Base-by-base conservation (phyloP, 2,113 vertebrate genomes). In the Heterotis niloticus region DNA sequence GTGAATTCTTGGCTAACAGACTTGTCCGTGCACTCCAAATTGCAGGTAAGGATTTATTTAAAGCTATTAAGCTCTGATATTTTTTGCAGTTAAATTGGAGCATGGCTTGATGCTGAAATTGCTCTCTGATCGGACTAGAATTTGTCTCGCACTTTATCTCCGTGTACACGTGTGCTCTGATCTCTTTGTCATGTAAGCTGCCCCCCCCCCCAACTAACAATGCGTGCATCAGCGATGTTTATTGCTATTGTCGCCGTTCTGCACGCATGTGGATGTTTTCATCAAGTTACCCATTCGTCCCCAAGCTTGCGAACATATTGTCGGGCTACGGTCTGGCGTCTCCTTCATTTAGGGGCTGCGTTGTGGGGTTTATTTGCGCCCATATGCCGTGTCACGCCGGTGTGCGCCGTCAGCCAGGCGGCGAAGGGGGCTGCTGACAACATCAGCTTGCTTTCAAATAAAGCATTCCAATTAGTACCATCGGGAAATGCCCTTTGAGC, bases 401-500 rank as follows among this genome's bases (percentile, higher is more conserved):
- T 52, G 29, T 34, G 65, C 24, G 23, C 34, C 59, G 77, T 59
- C 77, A 69, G 11, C 52, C 66, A 70, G 65, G 26, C 65, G n/a
- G 66, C 16, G 75, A 78, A 26, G 26, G 56, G 66, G 60, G 67
- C 28, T 66, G 67, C 67, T 71, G 67, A 78, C 65, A 70, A 66
- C 77, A 78, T 67, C 77, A 78, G 54, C 77, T 78, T 78, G 24
- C 77, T 71, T 78, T 78, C 66, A 78, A 78, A 78, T 78, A 70
- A 78, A 78, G 54, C 56, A 10, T 70, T 78, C 66, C 77, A 78
- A 78, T 78, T 78, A 78, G 77, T 56, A 7, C 56, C 17, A 28
- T 62, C 77, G 62, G 67, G 70, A 60, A 69, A 70, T 78, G 66
- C 77, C 34, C 54, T 29, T 71, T n/a, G 18, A 62, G 62, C 66